Percentiles rank a stretch among this genome's conserved stretches.
Evolutionary conservation across 2,113 vertebrate genomes (phyloP).

Genomic region (Eidolon helvum): DNA sequence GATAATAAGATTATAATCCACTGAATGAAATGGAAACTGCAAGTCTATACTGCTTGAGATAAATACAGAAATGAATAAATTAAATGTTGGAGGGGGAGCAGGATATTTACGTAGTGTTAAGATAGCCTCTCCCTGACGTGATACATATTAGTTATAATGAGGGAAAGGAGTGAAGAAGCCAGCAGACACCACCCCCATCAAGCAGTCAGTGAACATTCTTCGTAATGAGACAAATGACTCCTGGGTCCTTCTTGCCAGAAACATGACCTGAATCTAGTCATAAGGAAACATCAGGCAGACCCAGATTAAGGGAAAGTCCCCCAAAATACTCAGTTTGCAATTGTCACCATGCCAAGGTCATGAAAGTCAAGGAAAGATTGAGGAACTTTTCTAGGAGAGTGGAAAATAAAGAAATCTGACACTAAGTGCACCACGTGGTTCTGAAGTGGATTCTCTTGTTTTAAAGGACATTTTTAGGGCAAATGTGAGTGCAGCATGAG

Average conservation of each 20-base stretch:
- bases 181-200: too few species aligned
- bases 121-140: too few species aligned
- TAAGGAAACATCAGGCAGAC: not conserved
- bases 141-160: too few species aligned
- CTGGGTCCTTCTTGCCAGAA: not conserved
- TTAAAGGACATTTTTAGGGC: not conserved
- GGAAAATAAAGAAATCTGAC: fast-evolving
- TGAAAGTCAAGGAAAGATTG: not conserved
- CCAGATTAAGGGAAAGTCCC: not conserved
- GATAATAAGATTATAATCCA: not conserved
- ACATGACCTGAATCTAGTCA: too few species aligned
- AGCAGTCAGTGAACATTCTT: fast-evolving
- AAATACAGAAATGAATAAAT: not conserved
- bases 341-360: not conserved
- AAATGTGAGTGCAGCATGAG: fast-evolving
- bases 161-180: not conserved
- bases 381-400: too few species aligned
- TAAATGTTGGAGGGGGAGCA: not conserved
- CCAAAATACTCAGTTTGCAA: too few species aligned
- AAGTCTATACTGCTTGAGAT: fast-evolving
- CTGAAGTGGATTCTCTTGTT: not conserved
- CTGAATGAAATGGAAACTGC: fast-evolving
- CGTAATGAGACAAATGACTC: too few species aligned
- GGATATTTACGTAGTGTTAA: too few species aligned
- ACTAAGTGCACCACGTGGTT: fast-evolving